Evolutionary conservation across 1,140 invertebrate species (phyloP), one percentile per base, ranked within the genome.

Genomic region (Hylyphantes graminicola): DNA sequence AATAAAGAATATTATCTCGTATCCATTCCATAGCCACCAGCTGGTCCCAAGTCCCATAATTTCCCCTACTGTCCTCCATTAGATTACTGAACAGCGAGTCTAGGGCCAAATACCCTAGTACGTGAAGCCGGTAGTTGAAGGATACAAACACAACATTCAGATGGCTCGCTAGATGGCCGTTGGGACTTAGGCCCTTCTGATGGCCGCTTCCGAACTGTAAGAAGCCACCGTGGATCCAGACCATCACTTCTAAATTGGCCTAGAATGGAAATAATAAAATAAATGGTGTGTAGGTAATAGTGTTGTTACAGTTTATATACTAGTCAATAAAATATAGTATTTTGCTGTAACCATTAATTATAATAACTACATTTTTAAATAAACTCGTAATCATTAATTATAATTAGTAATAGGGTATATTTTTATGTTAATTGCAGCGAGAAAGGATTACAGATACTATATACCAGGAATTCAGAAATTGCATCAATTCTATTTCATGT

Each of bases 41-140:
- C 89, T 97, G 96, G 89, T 98, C 97, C 94, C 97, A 95, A 19
- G 98, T 92, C 0, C 96, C 97, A 89, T 97, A 97, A 92, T 98
- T 98, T 21, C 87, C 95, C 81, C 94, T 95, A 57, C 93, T 77
- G 17, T 75, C 68, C 19, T 86, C 85, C 5, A 61, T 12, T 11
- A 74, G 51, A 2, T 53, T 67, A n/a, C 1, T 55, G 50, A 54
- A 51, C 0, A 85, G 67, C 63, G 57, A 48, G 10, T 64, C 77
- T 7, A 77, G 59, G 54, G 86, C 86, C 12, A 82, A 50, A 50
- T 85, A 87, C 5, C 86, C 86, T 12, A 85, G 65, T 7, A 79
- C 78, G 53, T 76, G 73, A 19, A 94, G 87, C 61, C 93, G 90
- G 87, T 93, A 94, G 86, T 93, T 93, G 9, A 94, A 87, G 0